Evolutionary conservation across 2,888 invertebrate species (phyloP).

Genomic region (Phaonia tiefii): DNA sequence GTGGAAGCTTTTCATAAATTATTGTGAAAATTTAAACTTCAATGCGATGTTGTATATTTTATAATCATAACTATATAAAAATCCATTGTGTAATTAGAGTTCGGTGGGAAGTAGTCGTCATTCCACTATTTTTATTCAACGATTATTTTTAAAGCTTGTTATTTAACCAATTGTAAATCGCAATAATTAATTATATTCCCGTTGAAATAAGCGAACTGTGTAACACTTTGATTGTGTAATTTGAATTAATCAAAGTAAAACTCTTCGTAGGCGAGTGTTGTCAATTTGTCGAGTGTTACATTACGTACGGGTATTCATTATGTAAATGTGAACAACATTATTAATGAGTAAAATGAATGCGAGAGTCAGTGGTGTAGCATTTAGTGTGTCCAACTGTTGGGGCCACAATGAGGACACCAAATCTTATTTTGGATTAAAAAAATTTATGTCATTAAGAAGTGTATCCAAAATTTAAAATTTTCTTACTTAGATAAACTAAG

Average conservation of each 20-base stretch:
- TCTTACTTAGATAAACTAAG: too few species aligned
- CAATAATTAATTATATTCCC: conserved; percentile 2
- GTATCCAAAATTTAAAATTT: too few species aligned
- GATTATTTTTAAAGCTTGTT: conserved; percentile 24
- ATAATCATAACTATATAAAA: conserved; percentile 1
- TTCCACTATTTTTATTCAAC: background rate
- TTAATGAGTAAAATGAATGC: too few species aligned
- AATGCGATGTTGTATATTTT: background rate
- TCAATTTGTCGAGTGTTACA: too few species aligned
- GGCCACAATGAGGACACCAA: too few species aligned
- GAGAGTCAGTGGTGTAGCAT: too few species aligned
- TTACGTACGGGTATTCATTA: too few species aligned
- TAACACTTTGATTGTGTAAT: conserved; percentile 4
- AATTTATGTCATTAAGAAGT: too few species aligned
- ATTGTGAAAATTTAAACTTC: background rate
- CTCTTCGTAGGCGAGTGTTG: too few species aligned
- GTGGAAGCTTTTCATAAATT: background rate
- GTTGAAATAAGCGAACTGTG: background rate
- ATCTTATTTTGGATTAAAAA: too few species aligned
- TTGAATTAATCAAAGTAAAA: background rate
- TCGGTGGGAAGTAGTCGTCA: background rate
- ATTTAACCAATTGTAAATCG: conserved; percentile 28
- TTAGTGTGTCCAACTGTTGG: too few species aligned
- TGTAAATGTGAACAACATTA: too few species aligned
- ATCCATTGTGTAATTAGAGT: conserved; percentile 11